Base-by-base conservation (phyloP, 2,797 vertebrate species). In the Phataginus tetradactyla region DNA sequence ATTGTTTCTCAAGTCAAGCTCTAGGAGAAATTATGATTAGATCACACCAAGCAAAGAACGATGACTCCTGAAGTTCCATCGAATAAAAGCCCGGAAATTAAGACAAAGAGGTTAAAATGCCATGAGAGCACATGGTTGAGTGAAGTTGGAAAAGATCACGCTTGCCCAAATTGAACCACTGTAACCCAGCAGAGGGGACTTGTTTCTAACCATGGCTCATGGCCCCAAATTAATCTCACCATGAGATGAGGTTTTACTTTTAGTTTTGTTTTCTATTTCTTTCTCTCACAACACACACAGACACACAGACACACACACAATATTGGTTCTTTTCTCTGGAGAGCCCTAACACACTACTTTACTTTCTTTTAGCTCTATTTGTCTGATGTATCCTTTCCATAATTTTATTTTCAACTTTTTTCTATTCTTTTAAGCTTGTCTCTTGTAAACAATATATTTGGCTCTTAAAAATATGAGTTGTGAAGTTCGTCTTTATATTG, bases 1-100 rank as follows among this genome's bases (percentile, higher is more conserved):
- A 94, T 86, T 86, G 63, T 79, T 98, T 98, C 93, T 96, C 66
- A 97, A 96, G 87, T 97, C 86, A 91, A 97, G 55, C 39, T 96
- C 80, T 95, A 96, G 68, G 87, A 97, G 45, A 94, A 96, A 91
- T 78, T 53, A 92, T 92, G 84, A 95, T 93, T 69, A 79, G 39
- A 90, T 57, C 9, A 84, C 34, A 88, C 39, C 49, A 91, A 66
- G 64, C 13, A 72, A 37, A 94, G 29, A 84, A 89, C 91, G 74
- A 55, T 92, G 92, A 74, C 51, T 95, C 29, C 27, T 86, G 27
- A 55, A 91, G 74, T 96, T 95, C 32, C 78, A 97, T 68, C 84
- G 90, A 97, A 92, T 63, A 37, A 94, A 29, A 84, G 59, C 4
- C 27, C 77, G 23, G 17, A 72, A 94, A 95, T 55, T 3, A 45